These are phyloP conservation scores for Enteromius trimaculatus DNA, from an alignment of 2,797 vertebrate genomes.

Conservation along the genomic window DNA sequence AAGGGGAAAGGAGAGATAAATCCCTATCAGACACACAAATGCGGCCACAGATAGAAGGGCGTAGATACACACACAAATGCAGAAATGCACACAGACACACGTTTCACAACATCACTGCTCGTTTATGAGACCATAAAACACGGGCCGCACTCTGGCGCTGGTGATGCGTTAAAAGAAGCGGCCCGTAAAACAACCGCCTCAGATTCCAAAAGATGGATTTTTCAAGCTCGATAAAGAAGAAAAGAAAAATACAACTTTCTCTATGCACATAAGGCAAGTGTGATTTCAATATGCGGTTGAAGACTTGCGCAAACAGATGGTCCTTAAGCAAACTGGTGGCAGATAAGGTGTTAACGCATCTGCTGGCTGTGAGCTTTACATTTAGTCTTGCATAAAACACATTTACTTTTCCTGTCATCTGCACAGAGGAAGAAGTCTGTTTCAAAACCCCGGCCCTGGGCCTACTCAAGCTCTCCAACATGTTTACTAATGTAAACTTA, in stretches of 20 bases:
- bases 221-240: constrained; percentile 64
- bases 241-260: constrained; percentile 64
- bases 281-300: constrained; percentile 57
- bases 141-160: constrained; percentile 77
- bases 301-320: constrained; percentile 45
- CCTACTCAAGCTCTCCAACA: constrained; percentile 82
- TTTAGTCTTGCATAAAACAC: constrained; percentile 28
- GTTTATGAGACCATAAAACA: constrained; percentile 84
- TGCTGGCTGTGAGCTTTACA: constrained; percentile 66
- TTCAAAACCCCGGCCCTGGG: constrained; percentile 78
- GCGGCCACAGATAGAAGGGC: constrained; percentile 1
- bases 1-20: constrained; percentile 71
- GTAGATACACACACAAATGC: constrained; percentile 54
- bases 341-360: constrained; percentile 76
- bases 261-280: constrained; percentile 55
- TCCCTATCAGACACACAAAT: constrained; percentile 69
- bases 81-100: constrained; percentile 71
- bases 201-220: constrained; percentile 70
- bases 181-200: constrained; percentile 77
- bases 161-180: constrained; percentile 77
- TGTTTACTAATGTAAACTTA: constrained; percentile 89
- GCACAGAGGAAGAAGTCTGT: constrained; percentile 62
- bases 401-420: constrained; percentile 65
- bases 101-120: constrained; percentile 81
- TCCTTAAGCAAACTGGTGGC: constrained; percentile 68